A percentile compares a stretch with the other conserved stretches of the same genome.
Conservation (phyloP, 1,140 invertebrate species). For the Brachionus calyciflorus region DNA sequence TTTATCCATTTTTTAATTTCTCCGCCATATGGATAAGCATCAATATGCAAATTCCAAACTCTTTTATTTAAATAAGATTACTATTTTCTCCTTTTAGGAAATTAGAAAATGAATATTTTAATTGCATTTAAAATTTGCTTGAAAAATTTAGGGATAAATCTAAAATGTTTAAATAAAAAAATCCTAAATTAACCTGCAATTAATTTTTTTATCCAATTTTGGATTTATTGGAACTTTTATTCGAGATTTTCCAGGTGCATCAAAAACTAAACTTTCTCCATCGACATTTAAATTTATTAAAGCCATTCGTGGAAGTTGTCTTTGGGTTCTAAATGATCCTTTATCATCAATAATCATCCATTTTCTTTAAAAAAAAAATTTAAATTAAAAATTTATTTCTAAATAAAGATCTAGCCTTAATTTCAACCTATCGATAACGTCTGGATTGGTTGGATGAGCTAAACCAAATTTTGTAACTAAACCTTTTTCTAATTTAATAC, state of each 20-base stretch:
- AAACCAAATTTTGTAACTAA: slow-evolving; percentile 26
- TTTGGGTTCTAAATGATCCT: slow-evolving; percentile 35
- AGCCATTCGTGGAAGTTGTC: slow-evolving; percentile 39
- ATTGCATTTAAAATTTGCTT: too few species aligned
- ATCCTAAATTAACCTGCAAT: slow-evolving; percentile 1
- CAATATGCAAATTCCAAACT: slow-evolving; percentile 10
- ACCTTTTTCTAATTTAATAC: slow-evolving; percentile 21
- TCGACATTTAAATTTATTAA: neutral
- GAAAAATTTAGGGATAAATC: neutral
- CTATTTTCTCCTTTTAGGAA: neutral
- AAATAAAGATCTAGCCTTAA: neutral
- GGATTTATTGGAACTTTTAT: slow-evolving; percentile 12
- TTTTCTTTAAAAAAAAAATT: too few species aligned
- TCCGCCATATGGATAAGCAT: neutral
- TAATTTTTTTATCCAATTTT: neutral
- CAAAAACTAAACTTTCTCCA: neutral
- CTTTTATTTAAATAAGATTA: too few species aligned
- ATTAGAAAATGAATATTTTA: neutral
- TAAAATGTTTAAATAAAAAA: too few species aligned
- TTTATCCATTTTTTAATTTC: slow-evolving; percentile 11
- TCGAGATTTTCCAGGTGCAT: neutral
- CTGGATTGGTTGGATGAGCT: neutral
- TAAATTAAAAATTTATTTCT: neutral
- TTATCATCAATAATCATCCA: slow-evolving; percentile 40
- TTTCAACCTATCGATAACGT: slow-evolving; percentile 11